These are phyloP conservation scores for Drosophila prolongata DNA, from an alignment of 2,888 invertebrate genomes.

Conservation along the genomic window DNA sequence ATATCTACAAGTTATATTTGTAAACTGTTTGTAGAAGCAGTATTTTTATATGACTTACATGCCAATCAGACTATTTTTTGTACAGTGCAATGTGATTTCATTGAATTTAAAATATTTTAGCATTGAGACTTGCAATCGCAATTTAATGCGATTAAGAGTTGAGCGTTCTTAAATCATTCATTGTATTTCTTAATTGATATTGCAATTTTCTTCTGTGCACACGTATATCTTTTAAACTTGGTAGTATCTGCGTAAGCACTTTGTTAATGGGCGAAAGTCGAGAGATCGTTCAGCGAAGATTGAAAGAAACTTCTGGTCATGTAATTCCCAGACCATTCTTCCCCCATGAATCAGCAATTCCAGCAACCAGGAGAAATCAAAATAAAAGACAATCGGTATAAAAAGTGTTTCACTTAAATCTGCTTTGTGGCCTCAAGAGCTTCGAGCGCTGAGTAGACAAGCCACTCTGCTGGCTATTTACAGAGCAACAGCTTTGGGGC, in stretches of 20 bases:
- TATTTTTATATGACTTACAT: too few relatives aligned
- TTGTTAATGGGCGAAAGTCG: constrained; percentile 43
- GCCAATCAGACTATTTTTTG: background rate
- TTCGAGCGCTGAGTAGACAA: constrained; percentile 33
- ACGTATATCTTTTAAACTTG: constrained; percentile 5
- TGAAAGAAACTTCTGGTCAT: constrained; percentile 55
- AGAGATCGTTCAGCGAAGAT: constrained; percentile 26
- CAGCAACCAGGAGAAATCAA: constrained; percentile 12
- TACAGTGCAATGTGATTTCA: background rate
- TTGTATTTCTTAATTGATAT: too few relatives aligned
- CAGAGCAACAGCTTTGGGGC: constrained; percentile 13
- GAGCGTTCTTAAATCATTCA: background rate
- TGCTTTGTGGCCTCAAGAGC: constrained; percentile 21
- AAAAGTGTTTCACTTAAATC: constrained; percentile 48
- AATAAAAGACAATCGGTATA: constrained; percentile 26
- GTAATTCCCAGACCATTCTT: constrained; percentile 54
- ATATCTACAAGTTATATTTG: too few relatives aligned
- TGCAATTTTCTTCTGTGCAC: background rate
- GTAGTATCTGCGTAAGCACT: constrained; percentile 21
- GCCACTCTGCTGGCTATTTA: constrained; percentile 28
- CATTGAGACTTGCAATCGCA: background rate
- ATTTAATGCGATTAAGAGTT: background rate
- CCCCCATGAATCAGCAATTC: constrained; percentile 59
- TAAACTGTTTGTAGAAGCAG: too few relatives aligned
- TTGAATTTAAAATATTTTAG: background rate